Percentiles rank a stretch among this genome's conserved stretches.
These are phyloP conservation scores for Parnassius smintheus DNA, from an alignment of 2,888 invertebrate genomes.

Conservation along the genomic window DNA sequence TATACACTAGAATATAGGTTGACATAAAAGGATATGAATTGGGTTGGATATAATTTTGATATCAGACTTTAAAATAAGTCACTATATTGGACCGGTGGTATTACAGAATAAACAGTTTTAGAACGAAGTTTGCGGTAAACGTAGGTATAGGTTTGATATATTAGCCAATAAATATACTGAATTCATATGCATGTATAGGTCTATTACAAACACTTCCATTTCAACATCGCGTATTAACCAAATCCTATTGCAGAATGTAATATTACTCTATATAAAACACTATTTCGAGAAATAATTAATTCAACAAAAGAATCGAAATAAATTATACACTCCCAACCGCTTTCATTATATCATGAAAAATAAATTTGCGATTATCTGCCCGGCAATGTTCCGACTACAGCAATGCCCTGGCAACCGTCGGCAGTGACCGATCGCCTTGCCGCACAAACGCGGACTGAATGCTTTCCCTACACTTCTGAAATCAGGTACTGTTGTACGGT, in stretches of 20 bases:
- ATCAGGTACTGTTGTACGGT: conserved; percentile 36
- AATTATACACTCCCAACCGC: conserved; percentile 32
- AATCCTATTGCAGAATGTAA: conserved; percentile 22
- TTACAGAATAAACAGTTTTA: conserved; percentile 1
- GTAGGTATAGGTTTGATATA: conserved; percentile 12
- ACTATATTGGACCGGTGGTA: conserved; percentile 66
- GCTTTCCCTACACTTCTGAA: conserved; percentile 51
- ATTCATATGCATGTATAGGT: conserved; percentile 11
- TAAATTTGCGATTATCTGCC: conserved; percentile 46
- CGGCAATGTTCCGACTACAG: conserved; percentile 47
- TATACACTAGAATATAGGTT: conserved; percentile 22
- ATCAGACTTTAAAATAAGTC: conserved; percentile 60
- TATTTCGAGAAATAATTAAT: conserved; percentile 13
- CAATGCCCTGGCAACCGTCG: conserved; percentile 41
- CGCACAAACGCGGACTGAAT: conserved; percentile 74
- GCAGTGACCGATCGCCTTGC: conserved; percentile 57
- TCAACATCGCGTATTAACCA: conserved; percentile 36
- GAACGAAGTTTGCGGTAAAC: conserved; percentile 2
- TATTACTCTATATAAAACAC: conserved; percentile 5
- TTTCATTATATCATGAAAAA: conserved; percentile 42
- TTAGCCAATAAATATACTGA: conserved; percentile 9
- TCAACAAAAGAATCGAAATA: conserved; percentile 24
- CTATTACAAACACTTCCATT: conserved; percentile 39
- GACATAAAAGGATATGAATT: conserved; percentile 37
- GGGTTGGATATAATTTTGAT: conserved; percentile 43